These are phyloP conservation scores for Turnix velox DNA, from an alignment of 2,113 vertebrate genomes.

Conservation along the genomic window DNA sequence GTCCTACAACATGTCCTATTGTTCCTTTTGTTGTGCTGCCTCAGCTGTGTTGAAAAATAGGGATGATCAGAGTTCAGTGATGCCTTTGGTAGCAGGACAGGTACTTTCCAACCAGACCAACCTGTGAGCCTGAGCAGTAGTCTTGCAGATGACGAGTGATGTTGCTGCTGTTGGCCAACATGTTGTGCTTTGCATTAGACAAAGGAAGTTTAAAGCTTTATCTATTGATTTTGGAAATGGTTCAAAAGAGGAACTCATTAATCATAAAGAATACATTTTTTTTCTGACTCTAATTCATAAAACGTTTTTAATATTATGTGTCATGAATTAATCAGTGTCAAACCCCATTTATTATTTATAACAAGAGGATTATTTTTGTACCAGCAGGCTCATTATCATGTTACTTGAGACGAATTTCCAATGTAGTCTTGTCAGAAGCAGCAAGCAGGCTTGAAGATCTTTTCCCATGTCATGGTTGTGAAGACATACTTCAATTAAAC, in stretches of 20 bases:
- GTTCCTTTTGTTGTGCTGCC: neutral
- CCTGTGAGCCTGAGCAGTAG: neutral
- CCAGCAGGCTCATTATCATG: neutral
- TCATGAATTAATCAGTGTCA: neutral
- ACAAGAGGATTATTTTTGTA: neutral
- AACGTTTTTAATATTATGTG: conserved; percentile 12
- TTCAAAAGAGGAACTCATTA: neutral
- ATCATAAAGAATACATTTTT: neutral
- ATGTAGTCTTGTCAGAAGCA: neutral
- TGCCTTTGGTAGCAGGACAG: neutral
- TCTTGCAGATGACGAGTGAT: neutral
- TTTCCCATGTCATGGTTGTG: neutral
- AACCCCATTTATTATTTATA: neutral
- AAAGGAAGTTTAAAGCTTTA: neutral
- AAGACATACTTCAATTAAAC: neutral
- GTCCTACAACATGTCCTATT: neutral
- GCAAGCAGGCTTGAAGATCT: neutral
- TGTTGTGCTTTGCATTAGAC: neutral
- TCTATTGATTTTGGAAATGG: neutral
- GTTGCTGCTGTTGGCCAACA: neutral
- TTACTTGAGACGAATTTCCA: neutral
- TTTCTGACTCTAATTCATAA: conserved; percentile 4
- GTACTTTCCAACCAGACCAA: neutral
- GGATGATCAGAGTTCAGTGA: neutral
- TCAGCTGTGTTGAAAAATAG: neutral